phyloP scores from a whole-genome alignment of 2,113 vertebrate species.

The Clarias gariepinus region DNA sequence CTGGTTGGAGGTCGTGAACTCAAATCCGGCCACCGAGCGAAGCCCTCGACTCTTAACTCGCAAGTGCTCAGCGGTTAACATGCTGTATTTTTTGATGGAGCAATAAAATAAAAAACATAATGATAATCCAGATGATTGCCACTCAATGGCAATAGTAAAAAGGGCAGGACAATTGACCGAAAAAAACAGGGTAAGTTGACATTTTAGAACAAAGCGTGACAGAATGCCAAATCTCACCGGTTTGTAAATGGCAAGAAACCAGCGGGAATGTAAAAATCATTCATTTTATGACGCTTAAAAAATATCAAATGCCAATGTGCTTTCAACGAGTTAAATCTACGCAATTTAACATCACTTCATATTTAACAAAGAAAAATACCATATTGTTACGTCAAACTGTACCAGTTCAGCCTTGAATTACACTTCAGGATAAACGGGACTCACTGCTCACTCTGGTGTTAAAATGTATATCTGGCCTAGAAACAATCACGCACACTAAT shows the following conservation, averaged over 20 bases:
- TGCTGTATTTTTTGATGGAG: not conserved
- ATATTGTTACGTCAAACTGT: not conserved
- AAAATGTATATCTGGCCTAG: not conserved
- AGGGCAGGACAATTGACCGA: not conserved
- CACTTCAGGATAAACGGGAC: not conserved
- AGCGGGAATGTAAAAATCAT: not conserved
- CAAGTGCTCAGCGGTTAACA: not conserved
- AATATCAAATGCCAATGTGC: not conserved
- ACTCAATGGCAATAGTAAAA: not conserved
- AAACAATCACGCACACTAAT: too few species aligned
- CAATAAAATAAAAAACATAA: not conserved
- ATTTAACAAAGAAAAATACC: not conserved
- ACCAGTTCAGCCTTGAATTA: not conserved
- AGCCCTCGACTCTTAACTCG: not conserved
- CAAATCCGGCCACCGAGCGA: not conserved
- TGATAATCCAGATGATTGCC: not conserved
- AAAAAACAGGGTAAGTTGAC: not conserved
- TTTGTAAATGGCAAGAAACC: not conserved
- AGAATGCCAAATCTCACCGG: not conserved
- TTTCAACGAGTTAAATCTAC: not conserved
- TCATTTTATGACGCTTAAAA: not conserved
- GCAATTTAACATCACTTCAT: not conserved
- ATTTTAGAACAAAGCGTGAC: not conserved
- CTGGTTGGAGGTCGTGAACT: not conserved
- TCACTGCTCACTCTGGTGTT: not conserved